Evolutionary conservation across 2,797 vertebrate genomes (phyloP).

Genomic region (Manis javanica): DNA sequence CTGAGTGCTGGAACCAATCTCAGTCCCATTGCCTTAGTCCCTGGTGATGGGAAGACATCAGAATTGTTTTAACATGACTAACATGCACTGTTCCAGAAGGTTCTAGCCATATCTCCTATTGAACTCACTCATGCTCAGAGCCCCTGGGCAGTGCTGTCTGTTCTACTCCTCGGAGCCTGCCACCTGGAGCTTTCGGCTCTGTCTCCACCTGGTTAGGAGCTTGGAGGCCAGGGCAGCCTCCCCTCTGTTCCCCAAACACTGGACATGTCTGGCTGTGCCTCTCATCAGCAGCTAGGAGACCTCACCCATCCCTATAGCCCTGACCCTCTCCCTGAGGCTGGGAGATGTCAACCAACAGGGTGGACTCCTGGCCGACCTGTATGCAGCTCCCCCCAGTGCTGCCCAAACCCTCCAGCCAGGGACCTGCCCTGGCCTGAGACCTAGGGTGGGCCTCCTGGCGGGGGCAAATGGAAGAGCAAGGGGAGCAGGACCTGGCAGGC

Average conservation of each 20-base stretch:
- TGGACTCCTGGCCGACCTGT: neutral
- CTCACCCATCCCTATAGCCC: neutral
- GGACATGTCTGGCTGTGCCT: neutral
- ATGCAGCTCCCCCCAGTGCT: neutral
- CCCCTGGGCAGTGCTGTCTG: too few species aligned
- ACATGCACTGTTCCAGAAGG: neutral
- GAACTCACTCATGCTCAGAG: neutral
- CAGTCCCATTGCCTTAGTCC: too few species aligned
- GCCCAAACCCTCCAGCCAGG: neutral
- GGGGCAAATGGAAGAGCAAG: neutral
- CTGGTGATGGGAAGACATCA: neutral
- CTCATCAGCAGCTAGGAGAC: neutral
- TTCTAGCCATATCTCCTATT: neutral
- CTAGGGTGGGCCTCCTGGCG: too few species aligned
- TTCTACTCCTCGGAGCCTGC: neutral
- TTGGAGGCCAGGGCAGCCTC: too few species aligned
- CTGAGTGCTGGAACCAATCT: neutral
- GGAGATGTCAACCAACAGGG: neutral
- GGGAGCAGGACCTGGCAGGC: neutral
- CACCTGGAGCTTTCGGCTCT: neutral
- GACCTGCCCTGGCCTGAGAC: too few species aligned
- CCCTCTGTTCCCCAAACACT: neutral
- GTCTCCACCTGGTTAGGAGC: rapidly evolving
- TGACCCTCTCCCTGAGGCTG: neutral
- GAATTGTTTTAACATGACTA: neutral